Conservation (phyloP, 2,113 vertebrate genomes). For the Dicerorhinus sumatrensis region DNA sequence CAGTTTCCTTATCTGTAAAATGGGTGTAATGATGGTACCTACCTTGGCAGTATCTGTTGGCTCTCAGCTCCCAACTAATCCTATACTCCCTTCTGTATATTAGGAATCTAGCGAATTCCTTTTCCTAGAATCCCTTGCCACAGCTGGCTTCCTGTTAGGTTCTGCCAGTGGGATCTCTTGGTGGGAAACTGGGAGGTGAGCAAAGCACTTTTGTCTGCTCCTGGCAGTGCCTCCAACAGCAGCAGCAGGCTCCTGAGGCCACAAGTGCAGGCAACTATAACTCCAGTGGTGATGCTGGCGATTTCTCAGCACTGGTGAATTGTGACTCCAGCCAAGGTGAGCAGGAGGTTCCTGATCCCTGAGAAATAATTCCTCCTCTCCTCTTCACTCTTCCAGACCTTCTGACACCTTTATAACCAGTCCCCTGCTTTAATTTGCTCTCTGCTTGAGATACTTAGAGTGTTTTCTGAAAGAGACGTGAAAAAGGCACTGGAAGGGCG, state of each 20-base stretch:
- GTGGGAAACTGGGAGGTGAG: background rate
- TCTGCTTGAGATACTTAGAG: background rate
- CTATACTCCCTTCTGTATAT: background rate
- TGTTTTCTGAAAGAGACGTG: background rate
- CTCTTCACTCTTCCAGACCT: background rate
- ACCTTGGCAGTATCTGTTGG: background rate
- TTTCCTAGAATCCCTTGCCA: background rate
- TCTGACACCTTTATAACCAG: background rate
- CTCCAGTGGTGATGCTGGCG: rapidly evolving
- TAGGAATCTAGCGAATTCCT: background rate
- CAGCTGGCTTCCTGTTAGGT: background rate
- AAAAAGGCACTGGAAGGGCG: background rate
- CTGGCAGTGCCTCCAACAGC: background rate
- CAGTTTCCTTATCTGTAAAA: background rate
- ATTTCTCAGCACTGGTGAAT: background rate
- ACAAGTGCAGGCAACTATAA: background rate
- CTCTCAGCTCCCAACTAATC: background rate
- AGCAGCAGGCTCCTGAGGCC: background rate
- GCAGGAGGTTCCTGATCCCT: background rate
- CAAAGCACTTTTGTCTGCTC: background rate
- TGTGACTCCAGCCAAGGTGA: too few relatives aligned
- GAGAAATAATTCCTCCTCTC: background rate
- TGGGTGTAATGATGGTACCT: background rate
- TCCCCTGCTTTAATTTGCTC: background rate
- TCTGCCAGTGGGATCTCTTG: background rate